Evolutionary conservation across 35 echinoderm and acorn worm genomes (phyloP).

Genomic region (Ophioderma brevispina): DNA sequence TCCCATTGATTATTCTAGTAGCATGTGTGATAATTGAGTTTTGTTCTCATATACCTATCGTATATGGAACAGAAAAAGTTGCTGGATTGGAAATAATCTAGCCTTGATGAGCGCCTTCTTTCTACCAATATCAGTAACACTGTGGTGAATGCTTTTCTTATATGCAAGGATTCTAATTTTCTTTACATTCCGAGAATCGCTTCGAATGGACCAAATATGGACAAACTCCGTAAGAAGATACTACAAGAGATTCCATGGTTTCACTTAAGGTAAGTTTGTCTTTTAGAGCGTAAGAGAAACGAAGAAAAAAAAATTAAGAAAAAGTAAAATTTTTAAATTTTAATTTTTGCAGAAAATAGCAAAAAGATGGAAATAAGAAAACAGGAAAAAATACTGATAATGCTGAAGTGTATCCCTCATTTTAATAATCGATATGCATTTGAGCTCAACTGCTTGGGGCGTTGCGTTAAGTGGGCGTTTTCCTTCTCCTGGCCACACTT

Average conservation of each 20-base stretch:
- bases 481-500: too few species aligned
- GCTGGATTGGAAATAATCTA: slow-evolving; percentile 36
- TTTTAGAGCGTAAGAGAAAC: too few species aligned
- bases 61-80: slow-evolving; percentile 24
- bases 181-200: slow-evolving; percentile 39
- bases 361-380: too few species aligned
- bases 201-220: slow-evolving; percentile 1
- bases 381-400: too few species aligned
- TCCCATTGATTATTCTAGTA: slow-evolving; percentile 34
- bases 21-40: slow-evolving; percentile 50
- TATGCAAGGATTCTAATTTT: slow-evolving; percentile 40
- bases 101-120: slow-evolving; percentile 45
- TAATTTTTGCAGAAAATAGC: too few species aligned
- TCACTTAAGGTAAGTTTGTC: slow-evolving; percentile 42
- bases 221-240: slow-evolving; percentile 6
- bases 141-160: slow-evolving; percentile 34
- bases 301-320: too few species aligned
- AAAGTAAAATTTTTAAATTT: too few species aligned
- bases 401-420: too few species aligned
- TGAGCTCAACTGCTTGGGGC: too few species aligned
- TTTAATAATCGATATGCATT: too few species aligned
- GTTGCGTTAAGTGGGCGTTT: too few species aligned
- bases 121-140: slow-evolving; percentile 25
- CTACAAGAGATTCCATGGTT: slow-evolving; percentile 23
- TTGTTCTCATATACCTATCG: not conserved